Conservation (phyloP, 2,888 invertebrate species). For the Atrina japonica region DNA sequence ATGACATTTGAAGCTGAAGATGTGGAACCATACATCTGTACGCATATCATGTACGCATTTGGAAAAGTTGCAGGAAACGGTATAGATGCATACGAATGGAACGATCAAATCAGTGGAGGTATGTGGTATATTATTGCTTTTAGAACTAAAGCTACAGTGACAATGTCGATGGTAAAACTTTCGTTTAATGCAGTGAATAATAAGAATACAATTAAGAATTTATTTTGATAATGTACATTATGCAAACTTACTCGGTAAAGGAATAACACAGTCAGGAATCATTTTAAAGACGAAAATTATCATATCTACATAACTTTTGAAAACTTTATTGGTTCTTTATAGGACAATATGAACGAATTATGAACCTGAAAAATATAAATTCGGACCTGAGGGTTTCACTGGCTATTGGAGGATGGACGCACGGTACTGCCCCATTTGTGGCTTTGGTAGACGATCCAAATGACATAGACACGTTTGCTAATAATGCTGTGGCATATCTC, state of each 20-base stretch:
- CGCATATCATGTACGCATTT: slow-evolving; percentile 97
- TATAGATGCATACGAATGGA: slow-evolving; percentile 94
- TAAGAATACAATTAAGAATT: too few relatives aligned
- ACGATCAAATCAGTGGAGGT: slow-evolving; percentile 84
- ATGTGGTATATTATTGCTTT: too few relatives aligned
- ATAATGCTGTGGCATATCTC: slow-evolving; percentile 44
- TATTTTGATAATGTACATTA: too few relatives aligned
- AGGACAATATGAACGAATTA: slow-evolving; percentile 21
- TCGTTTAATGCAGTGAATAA: too few relatives aligned
- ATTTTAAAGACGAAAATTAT: too few relatives aligned
- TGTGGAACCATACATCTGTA: slow-evolving; percentile 95
- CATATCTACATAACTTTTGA: too few relatives aligned
- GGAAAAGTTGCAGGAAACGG: slow-evolving; percentile 98
- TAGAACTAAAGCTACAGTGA: too few relatives aligned
- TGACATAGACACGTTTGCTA: slow-evolving; percentile 31
- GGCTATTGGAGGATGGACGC: slow-evolving; percentile 96
- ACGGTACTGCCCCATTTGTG: slow-evolving; percentile 85
- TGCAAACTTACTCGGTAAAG: too few relatives aligned
- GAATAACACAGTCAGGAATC: too few relatives aligned
- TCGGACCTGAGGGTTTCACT: slow-evolving; percentile 89
- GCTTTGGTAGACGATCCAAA: slow-evolving; percentile 36
- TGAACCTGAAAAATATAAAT: slow-evolving; percentile 27
- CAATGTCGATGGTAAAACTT: too few relatives aligned
- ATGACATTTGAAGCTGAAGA: slow-evolving; percentile 96
- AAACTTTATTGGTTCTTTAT: not conserved